phyloP scores from a whole-genome alignment of 2,888 invertebrate genomes.

The Poecilobothrus nobilitatus region DNA sequence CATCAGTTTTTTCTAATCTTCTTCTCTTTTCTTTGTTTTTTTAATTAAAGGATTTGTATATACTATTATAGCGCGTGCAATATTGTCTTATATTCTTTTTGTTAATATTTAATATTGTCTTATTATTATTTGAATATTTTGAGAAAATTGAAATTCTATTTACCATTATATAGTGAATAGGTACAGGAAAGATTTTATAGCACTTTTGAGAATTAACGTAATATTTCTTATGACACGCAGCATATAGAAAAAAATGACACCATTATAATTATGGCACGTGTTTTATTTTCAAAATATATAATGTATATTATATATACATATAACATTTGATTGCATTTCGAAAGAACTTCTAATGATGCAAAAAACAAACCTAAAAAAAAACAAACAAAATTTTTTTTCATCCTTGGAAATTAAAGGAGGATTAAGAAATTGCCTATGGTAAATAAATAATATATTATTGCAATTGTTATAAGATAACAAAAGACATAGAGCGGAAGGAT shows the following conservation, averaged over 20 bases:
- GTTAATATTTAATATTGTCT: neutral
- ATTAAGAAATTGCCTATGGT: neutral
- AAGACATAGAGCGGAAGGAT: neutral
- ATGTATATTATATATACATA: neutral
- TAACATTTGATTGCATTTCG: neutral
- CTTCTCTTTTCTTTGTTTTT: too few relatives aligned
- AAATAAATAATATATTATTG: too few relatives aligned
- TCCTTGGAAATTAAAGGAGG: neutral
- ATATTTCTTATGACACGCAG: neutral
- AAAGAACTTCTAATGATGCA: neutral
- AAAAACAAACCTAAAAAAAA: too few relatives aligned
- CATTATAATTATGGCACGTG: slow-evolving; percentile 3
- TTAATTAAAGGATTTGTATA: too few relatives aligned
- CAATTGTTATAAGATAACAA: too few relatives aligned
- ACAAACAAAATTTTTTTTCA: neutral
- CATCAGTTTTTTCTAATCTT: too few relatives aligned
- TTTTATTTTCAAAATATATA: neutral
- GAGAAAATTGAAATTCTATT: neutral
- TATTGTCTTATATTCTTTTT: too few relatives aligned
- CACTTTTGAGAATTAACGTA: neutral
- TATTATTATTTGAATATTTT: neutral
- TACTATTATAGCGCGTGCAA: too few relatives aligned
- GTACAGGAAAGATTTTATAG: neutral
- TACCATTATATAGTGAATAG: neutral
- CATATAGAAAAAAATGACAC: neutral